These are phyloP conservation scores for Ectemnius continuus DNA, from an alignment of 2,888 invertebrate genomes.

Conservation along the genomic window DNA sequence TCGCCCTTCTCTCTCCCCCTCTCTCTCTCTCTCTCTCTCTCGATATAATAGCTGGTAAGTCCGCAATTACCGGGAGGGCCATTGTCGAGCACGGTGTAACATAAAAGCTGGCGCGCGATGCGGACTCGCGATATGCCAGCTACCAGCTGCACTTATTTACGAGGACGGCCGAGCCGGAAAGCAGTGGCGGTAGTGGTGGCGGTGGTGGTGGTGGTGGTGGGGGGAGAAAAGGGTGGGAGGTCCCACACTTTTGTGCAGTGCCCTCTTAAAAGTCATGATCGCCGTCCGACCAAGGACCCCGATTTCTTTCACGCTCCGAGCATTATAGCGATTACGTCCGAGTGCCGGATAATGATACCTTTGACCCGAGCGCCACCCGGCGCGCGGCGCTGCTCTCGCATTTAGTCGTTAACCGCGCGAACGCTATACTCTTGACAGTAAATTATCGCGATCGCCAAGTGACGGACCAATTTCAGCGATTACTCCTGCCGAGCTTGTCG, in stretches of 20 bases:
- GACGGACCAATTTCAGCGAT: too few species aligned
- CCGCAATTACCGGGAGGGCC: conserved; percentile 47
- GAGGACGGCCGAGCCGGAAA: conserved; percentile 18
- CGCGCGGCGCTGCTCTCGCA: too few species aligned
- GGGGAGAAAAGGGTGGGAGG: too few species aligned
- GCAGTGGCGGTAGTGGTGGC: too few species aligned
- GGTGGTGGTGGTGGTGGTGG: too few species aligned
- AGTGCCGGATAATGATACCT: too few species aligned
- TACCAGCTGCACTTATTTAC: conserved; percentile 37
- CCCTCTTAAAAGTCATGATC: conserved; percentile 40
- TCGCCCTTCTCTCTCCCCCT: conserved; percentile 13
- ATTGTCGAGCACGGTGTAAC: conserved; percentile 39
- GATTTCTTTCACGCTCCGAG: neutral
- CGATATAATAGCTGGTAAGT: conserved; percentile 44
- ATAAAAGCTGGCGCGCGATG: conserved; percentile 43
- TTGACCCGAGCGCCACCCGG: too few species aligned
- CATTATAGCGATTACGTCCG: too few species aligned
- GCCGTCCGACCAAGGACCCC: conserved; percentile 1
- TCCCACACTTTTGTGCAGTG: conserved; percentile 13
- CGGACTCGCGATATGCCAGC: conserved; percentile 41
- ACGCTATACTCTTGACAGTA: too few species aligned
- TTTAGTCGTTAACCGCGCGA: too few species aligned
- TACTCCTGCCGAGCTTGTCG: too few species aligned
- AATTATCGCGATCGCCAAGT: too few species aligned
- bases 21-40: neutral